Percentiles rank a stretch among this genome's conserved stretches.
These are phyloP conservation scores for Temnothorax nylanderi DNA, from an alignment of 1,140 invertebrate species.

Conservation along the genomic window DNA sequence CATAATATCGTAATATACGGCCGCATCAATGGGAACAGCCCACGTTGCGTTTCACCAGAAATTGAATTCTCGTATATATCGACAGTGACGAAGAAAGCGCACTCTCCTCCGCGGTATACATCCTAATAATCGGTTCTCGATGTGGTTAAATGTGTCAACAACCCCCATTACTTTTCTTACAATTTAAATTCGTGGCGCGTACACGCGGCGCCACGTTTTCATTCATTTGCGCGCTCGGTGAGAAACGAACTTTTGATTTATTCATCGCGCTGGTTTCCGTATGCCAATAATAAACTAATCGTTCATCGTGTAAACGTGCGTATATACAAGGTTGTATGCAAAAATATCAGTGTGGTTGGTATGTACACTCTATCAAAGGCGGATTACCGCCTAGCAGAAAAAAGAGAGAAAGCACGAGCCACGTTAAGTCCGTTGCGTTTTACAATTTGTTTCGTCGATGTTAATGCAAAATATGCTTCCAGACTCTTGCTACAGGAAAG, in stretches of 20 bases:
- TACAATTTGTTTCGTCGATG: not conserved
- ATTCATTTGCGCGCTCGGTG: not conserved
- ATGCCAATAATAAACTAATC: slow-evolving; percentile 21
- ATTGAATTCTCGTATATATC: slow-evolving; percentile 63
- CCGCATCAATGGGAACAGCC: slow-evolving; percentile 5
- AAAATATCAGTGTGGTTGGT: slow-evolving; percentile 2
- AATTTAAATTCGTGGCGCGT: not conserved
- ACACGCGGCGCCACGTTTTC: not conserved
- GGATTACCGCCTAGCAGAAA: not conserved
- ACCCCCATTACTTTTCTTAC: slow-evolving; percentile 13
- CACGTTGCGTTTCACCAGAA: slow-evolving; percentile 38
- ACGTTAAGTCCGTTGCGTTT: not conserved
- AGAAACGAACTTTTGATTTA: slow-evolving; percentile 33
- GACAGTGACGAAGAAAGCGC: slow-evolving; percentile 42
- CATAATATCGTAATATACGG: not conserved
- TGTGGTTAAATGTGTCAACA: not conserved
- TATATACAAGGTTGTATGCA: not conserved
- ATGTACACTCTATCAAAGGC: slow-evolving; percentile 20
- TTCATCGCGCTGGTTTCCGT: not conserved
- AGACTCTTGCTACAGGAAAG: not conserved
- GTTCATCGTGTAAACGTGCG: not conserved
- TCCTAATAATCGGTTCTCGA: slow-evolving; percentile 16
- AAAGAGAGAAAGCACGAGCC: not conserved
- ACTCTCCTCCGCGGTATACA: not conserved
- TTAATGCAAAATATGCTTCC: slow-evolving; percentile 1